Percentiles rank a stretch among this genome's conserved stretches.
phyloP scores from a whole-genome alignment of 2,113 vertebrate genomes.

The Numida meleagris region DNA sequence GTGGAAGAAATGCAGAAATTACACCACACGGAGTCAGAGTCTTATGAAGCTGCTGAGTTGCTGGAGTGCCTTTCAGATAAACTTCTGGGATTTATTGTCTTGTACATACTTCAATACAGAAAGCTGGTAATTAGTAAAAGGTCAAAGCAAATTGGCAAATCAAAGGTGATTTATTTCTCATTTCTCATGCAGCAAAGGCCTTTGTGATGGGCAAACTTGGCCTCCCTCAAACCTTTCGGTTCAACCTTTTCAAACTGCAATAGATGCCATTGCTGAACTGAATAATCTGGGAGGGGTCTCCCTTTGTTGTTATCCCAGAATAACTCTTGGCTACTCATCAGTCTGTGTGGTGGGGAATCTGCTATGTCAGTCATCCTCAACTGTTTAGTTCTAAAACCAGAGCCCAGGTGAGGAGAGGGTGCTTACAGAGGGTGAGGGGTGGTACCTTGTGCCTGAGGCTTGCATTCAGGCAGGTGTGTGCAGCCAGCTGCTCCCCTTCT shows the following conservation, averaged over 20 bases:
- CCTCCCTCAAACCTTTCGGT: neutral
- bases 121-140: neutral
- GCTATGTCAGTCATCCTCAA: neutral
- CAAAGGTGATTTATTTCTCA: neutral
- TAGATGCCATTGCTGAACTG: neutral
- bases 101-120: neutral
- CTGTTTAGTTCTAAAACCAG: neutral
- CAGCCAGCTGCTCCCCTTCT: neutral
- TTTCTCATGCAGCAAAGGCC: neutral
- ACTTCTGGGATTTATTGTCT: neutral
- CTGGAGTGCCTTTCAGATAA: neutral
- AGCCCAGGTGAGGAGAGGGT: neutral
- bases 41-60: neutral
- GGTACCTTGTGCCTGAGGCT: accelerated
- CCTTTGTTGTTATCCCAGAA: neutral
- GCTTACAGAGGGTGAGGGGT: accelerated
- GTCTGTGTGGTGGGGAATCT: neutral
- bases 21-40: neutral
- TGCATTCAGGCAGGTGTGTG: neutral
- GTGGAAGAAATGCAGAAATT: neutral
- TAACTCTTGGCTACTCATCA: neutral
- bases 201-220: neutral
- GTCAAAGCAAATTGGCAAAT: neutral
- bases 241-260: neutral
- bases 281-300: neutral